phyloP scores from a whole-genome alignment of 1,140 invertebrate genomes.

The Trichonephila clavipes region DNA sequence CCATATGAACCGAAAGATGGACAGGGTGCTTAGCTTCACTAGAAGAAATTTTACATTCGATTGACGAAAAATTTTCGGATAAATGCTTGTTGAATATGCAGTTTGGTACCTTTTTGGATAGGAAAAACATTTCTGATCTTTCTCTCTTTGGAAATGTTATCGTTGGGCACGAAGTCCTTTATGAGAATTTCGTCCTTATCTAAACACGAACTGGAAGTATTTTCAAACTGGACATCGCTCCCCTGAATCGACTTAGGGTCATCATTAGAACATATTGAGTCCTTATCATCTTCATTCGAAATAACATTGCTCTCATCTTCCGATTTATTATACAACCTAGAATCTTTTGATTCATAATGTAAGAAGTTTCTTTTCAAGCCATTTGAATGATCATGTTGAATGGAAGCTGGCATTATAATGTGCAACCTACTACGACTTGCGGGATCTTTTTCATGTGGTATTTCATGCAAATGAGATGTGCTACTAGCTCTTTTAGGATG shows the following conservation, averaged over 20 bases:
- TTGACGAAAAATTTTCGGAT: not conserved
- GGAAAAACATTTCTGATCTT: not conserved
- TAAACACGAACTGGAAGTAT: not conserved
- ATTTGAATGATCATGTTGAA: slow-evolving; percentile 2
- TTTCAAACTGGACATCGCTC: not conserved
- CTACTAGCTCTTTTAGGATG: not conserved
- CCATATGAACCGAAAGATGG: not conserved
- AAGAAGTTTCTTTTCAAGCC: not conserved
- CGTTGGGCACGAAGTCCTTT: not conserved
- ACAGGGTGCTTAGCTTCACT: not conserved
- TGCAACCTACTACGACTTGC: slow-evolving; percentile 17
- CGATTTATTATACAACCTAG: not conserved
- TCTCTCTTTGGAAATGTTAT: not conserved
- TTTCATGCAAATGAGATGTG: slow-evolving; percentile 62
- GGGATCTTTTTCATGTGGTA: not conserved
- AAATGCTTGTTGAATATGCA: not conserved
- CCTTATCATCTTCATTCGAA: not conserved
- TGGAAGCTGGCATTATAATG: slow-evolving; percentile 11
- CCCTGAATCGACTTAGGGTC: not conserved
- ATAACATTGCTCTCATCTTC: not conserved
- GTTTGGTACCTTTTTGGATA: not conserved
- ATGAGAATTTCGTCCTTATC: not conserved
- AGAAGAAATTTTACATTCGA: slow-evolving; percentile 37
- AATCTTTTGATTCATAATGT: not conserved
- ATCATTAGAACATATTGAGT: not conserved